These are phyloP conservation scores for Silvanus unidentatus DNA, from an alignment of 2,888 invertebrate genomes.

Conservation along the genomic window DNA sequence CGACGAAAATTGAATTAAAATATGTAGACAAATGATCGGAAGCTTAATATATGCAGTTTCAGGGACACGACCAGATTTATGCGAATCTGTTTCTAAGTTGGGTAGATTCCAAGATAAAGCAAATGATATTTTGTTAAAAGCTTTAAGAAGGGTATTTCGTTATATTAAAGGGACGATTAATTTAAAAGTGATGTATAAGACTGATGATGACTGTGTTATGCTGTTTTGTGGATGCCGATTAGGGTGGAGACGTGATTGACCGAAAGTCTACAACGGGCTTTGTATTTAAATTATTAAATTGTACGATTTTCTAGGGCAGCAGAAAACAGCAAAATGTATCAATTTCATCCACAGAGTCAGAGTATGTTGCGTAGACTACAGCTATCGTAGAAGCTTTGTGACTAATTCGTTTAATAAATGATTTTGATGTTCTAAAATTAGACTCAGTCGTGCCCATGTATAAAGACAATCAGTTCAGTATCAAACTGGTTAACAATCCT, in stretches of 20 bases:
- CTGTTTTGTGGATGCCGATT: conserved; percentile 26
- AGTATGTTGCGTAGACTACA: conserved; percentile 29
- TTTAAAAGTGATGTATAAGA: not conserved
- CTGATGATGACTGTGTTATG: not conserved
- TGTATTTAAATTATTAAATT: conserved; percentile 24
- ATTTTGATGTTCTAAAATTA: conserved; percentile 4
- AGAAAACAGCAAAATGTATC: conserved; percentile 30
- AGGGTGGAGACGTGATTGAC: conserved; percentile 17
- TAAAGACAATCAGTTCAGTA: conserved; percentile 5
- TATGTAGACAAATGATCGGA: not conserved
- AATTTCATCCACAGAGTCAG: conserved; percentile 33
- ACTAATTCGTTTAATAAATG: conserved; percentile 9
- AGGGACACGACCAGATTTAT: conserved; percentile 2
- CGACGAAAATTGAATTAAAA: not conserved
- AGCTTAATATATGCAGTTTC: not conserved
- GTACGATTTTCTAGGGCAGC: conserved; percentile 28
- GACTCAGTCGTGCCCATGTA: conserved; percentile 4
- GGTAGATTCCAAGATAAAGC: conserved; percentile 2
- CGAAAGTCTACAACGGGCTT: conserved; percentile 32
- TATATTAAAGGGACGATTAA: not conserved
- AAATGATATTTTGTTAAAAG: not conserved
- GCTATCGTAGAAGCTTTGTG: conserved; percentile 27
- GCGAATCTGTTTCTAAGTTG: not conserved
- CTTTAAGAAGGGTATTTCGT: not conserved
- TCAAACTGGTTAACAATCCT: not conserved